A percentile compares a stretch with the other conserved stretches of the same genome.
These are phyloP conservation scores for Hypothenemus hampei DNA, from an alignment of 1,140 invertebrate species.

Conservation along the genomic window DNA sequence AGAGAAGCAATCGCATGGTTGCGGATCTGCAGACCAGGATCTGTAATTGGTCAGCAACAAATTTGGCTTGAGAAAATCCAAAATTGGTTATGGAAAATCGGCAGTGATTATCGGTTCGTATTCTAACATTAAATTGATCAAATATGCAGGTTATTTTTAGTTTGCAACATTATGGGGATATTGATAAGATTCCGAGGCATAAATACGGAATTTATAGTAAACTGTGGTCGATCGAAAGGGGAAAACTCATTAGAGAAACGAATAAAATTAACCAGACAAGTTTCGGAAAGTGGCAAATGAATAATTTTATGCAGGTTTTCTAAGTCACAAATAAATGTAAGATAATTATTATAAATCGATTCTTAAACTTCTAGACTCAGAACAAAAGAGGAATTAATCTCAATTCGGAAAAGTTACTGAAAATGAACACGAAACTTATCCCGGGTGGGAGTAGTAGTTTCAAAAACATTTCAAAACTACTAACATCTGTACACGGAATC, in stretches of 20 bases:
- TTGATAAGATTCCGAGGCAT: slow-evolving; percentile 44
- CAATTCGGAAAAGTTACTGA: slow-evolving; percentile 3
- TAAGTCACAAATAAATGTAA: not conserved
- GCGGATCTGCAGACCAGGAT: slow-evolving; percentile 76
- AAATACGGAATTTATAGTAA: slow-evolving; percentile 47
- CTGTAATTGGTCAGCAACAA: slow-evolving; percentile 78
- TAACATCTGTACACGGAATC: slow-evolving; percentile 17
- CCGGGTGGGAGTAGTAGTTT: slow-evolving; percentile 5
- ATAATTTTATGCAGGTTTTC: slow-evolving; percentile 12
- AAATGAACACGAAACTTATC: slow-evolving; percentile 8
- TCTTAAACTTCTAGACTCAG: not conserved
- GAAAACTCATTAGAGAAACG: slow-evolving; percentile 31
- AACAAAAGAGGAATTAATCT: no score
- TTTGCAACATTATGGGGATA: slow-evolving; percentile 42
- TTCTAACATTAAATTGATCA: not conserved
- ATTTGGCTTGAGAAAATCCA: slow-evolving; percentile 65
- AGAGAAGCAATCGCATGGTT: slow-evolving; percentile 80
- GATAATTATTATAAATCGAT: not conserved
- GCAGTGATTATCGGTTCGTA: slow-evolving; percentile 50
- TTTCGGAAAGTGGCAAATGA: slow-evolving; percentile 14
- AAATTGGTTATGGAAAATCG: slow-evolving; percentile 46
- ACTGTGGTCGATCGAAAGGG: slow-evolving; percentile 38
- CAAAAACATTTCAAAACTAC: slow-evolving; percentile 22
- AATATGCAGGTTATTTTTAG: slow-evolving; percentile 27
- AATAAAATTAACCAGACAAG: slow-evolving; percentile 25